phyloP scores from a whole-genome alignment of 2,797 vertebrate species.

The Leptoclinus maculatus region DNA sequence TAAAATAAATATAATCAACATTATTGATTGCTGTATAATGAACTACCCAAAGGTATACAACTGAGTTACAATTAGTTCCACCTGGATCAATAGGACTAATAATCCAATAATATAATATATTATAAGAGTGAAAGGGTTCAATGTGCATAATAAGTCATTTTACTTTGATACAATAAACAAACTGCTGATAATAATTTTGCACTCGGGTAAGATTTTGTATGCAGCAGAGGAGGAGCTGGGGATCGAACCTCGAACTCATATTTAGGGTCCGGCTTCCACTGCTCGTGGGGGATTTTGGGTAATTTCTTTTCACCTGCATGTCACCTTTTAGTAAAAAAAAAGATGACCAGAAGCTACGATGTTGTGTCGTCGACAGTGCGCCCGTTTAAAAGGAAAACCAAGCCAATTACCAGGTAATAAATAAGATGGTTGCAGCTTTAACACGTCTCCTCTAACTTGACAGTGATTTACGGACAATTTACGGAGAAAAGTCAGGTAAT shows the following conservation, averaged over 20 bases:
- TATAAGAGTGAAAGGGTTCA: background rate
- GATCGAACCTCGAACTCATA: background rate
- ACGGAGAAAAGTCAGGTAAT: background rate
- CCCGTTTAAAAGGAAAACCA: background rate
- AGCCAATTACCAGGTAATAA: background rate
- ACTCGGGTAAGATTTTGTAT: background rate
- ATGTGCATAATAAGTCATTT: background rate
- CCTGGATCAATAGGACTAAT: background rate
- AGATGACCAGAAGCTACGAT: background rate
- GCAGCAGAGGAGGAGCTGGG: background rate
- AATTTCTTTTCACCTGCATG: background rate
- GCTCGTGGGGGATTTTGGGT: too few relatives aligned
- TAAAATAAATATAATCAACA: background rate
- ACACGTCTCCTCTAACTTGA: background rate
- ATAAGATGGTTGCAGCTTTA: background rate
- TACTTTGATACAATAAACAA: background rate
- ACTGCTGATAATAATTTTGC: background rate
- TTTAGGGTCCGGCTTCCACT: too few relatives aligned
- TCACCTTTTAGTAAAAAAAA: background rate
- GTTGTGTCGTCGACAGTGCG: background rate
- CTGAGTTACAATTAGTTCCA: too few relatives aligned
- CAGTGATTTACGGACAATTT: background rate
- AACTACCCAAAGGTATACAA: background rate
- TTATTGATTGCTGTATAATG: background rate
- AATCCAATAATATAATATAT: background rate